A percentile compares a stretch with the other conserved stretches of the same genome.
Evolutionary conservation across 2,113 vertebrate species (phyloP).

Genomic region (Spheniscus mendiculus): DNA sequence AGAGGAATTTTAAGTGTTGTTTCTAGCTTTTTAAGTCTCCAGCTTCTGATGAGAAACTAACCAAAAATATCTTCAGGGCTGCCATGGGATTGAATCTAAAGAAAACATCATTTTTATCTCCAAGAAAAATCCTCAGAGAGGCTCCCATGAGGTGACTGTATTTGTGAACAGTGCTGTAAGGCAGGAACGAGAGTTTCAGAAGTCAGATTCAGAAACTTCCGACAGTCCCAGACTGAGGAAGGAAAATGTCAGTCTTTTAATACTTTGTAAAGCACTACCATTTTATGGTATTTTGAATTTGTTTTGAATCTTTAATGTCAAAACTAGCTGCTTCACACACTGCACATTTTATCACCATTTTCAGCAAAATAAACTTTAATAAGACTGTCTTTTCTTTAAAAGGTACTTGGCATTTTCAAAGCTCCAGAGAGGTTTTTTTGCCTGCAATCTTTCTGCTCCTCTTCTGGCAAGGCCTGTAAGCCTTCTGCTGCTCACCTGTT

Average conservation of each 20-base stretch:
- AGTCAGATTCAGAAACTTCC: neutral
- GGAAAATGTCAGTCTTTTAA: neutral
- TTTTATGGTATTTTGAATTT: neutral
- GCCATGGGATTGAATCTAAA: neutral
- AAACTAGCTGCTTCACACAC: neutral
- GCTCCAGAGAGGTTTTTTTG: neutral
- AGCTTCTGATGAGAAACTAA: neutral
- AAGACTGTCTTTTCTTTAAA: neutral
- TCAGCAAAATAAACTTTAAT: neutral
- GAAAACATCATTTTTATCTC: slow-evolving; percentile 28
- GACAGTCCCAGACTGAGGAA: neutral
- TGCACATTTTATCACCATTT: neutral
- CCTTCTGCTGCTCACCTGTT: neutral
- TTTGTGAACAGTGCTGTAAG: neutral
- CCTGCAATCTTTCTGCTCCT: neutral
- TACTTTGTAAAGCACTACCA: neutral
- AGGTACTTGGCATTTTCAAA: neutral
- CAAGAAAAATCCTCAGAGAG: neutral
- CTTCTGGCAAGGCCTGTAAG: neutral
- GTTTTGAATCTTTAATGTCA: neutral
- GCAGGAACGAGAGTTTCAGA: neutral
- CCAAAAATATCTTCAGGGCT: neutral
- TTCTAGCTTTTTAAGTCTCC: neutral
- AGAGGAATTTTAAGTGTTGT: neutral
- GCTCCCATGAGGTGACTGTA: neutral